Base-by-base conservation (phyloP, 2,888 invertebrate species). In the Latrodectus hesperus region DNA sequence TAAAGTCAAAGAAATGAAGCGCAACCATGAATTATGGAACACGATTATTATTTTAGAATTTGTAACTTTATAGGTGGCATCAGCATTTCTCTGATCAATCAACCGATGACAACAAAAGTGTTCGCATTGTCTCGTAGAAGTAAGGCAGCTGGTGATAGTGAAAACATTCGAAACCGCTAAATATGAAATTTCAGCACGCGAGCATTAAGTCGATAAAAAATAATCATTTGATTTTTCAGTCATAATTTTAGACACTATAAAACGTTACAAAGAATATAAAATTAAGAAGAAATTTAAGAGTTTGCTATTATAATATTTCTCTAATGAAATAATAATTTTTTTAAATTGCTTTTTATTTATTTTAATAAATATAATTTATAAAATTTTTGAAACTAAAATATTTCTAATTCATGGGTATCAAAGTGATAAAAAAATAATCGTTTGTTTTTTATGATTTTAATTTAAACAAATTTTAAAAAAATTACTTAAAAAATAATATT, bases 11-110 rank as follows among this genome's bases (percentile, higher is more conserved):
- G 12, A 60, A 60, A 60, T 60, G 60, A 60, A 6, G 60, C 60
- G 60, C 12, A 60, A 16, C 60, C 60, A 60, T 60, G 60, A 60
- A 60, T 60, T 60, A 60, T 60, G 60, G 60, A 60, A 60, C 60
- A n/a, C 12, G 10, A 10, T 60, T 10, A 16, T 60, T n/a, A 16
- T 60, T 16, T 60, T 60, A 12, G 14, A 60, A 16, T 16, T 60
- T 16, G 60, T 6, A n/a, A 60, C 12, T n/a, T 60, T 6, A 60
- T 16, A 60, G n/a, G 38, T 38, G 38, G 14, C 60, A 16, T 60
- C n/a, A n/a, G n/a, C 12, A n/a, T 60, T 60, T 60, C n/a, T 11
- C 14, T 60, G 12, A 12, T 11, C 60, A n/a, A 60, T 60, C 60
- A 60, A 60, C 12, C 12, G 60, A 60, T 60, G 60, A 60, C 11